Conservation (phyloP, 2,888 invertebrate species). For the Dichetophora obliterata region DNA sequence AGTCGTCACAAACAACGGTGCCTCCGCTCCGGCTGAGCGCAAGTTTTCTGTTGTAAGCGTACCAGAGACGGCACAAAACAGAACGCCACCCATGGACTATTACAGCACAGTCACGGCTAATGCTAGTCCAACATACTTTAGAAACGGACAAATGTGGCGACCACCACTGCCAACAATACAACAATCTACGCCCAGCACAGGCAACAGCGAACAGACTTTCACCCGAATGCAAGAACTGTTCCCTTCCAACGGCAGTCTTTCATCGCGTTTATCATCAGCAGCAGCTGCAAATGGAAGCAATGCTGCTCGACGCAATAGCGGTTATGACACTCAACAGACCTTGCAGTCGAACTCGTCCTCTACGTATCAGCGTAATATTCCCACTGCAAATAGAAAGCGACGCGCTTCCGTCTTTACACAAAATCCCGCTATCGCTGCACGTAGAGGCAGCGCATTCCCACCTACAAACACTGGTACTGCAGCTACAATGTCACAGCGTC, state of each 20-base stretch:
- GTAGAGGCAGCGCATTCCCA: slow-evolving; percentile 64
- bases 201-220: background rate
- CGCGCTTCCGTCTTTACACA: slow-evolving; percentile 64
- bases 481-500: slow-evolving; percentile 56
- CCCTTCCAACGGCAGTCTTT: slow-evolving; percentile 50
- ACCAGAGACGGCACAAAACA: slow-evolving; percentile 57
- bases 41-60: slow-evolving; percentile 64
- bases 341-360: slow-evolving; percentile 47
- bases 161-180: slow-evolving; percentile 34
- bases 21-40: slow-evolving; percentile 50
- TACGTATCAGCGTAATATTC: slow-evolving; percentile 56
- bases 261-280: slow-evolving; percentile 41
- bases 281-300: slow-evolving; percentile 29
- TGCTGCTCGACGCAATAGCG: slow-evolving; percentile 48
- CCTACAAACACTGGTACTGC: slow-evolving; percentile 49
- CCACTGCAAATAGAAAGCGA: slow-evolving; percentile 52
- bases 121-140: slow-evolving; percentile 54
- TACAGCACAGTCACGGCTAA: slow-evolving; percentile 63
- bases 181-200: slow-evolving; percentile 14
- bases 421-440: slow-evolving; percentile 59
- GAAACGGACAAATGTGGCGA: slow-evolving; percentile 51
- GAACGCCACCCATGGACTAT: slow-evolving; percentile 54
- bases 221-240: slow-evolving; percentile 34
- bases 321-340: slow-evolving; percentile 50
- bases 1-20: slow-evolving; percentile 39